Evolutionary conservation across 2,797 vertebrate genomes (phyloP).

Genomic region (Sciurus vulgaris): DNA sequence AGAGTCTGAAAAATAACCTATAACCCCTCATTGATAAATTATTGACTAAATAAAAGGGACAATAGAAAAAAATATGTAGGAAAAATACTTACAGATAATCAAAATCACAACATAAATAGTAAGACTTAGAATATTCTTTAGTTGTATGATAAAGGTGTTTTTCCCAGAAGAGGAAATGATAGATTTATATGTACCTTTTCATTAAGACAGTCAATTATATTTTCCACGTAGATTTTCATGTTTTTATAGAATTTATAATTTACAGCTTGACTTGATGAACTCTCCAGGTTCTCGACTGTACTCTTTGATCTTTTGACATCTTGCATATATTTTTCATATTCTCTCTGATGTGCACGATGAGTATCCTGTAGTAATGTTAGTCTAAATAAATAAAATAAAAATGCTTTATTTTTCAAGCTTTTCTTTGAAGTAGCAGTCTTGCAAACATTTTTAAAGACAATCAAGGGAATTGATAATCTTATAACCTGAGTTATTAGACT

Average conservation of each 20-base stretch:
- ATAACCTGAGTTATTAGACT: background rate
- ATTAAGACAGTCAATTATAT: constrained; percentile 94
- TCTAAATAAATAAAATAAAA: constrained; percentile 85
- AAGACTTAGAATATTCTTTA: background rate
- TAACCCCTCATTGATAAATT: background rate
- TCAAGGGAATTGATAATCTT: background rate
- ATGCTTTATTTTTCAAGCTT: constrained; percentile 49
- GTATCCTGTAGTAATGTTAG: constrained; percentile 92
- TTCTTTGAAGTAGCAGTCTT: background rate
- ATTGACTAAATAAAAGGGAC: too few species aligned
- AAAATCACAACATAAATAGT: background rate
- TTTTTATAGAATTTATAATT: constrained; percentile 93
- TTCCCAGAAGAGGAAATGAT: constrained; percentile 1
- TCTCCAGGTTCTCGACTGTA: constrained; percentile 91
- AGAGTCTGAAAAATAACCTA: background rate
- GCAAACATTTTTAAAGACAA: constrained; percentile 25
- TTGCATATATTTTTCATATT: constrained; percentile 91
- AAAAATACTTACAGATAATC: constrained; percentile 1
- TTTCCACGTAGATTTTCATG: constrained; percentile 93
- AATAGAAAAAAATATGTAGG: background rate
- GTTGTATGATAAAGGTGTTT: background rate
- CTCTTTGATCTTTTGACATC: constrained; percentile 91
- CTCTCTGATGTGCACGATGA: constrained; percentile 92
- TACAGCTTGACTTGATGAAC: constrained; percentile 86
- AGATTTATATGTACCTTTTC: constrained; percentile 91